Base-by-base conservation (phyloP, 2,113 vertebrate species). In the Gymnogyps californianus region DNA sequence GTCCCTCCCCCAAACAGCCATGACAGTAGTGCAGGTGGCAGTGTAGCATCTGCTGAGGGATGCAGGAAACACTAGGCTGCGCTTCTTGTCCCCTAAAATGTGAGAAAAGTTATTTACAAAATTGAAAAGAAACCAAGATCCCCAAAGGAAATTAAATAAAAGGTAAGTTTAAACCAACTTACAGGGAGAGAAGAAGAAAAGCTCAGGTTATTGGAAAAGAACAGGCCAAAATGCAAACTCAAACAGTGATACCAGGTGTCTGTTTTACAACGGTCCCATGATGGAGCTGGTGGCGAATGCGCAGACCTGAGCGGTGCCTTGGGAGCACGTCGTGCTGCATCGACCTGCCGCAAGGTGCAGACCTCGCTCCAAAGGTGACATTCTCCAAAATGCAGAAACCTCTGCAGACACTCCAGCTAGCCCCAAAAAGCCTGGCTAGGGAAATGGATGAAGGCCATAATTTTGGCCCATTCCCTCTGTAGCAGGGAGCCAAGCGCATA, bases 321-420 rank as follows among this genome's bases (percentile, higher is more conserved):
- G 51, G 34, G 46, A 46, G 7, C 2, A 2, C 32, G 67, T 76
- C 17, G 1, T 59, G 38, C 64, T 70, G 14, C 22, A 17, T 44
- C 5, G 2, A 5, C 13, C 16, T 69, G 40, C 21, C 6, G 4
- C 21, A 44, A 21, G 20, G 19, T 31, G 18, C 65, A 66, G 20
- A 77, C 28, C 20, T 84, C 0, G 0, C 25, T 86, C 49, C 52
- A 76, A 54, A 55, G 22, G 11, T 72, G 21, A 16, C 1, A 0
- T 26, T 61, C 7, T 84, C 55, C 66, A 64, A 85, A 81, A 38
- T 11, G 14, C 20, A 82, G 38, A 79, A 7, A 38, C 4, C 14
- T n/a, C 32, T 76, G 15, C 42, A 90, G 52, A 62, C 31, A 20
- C 9, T 66, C 11, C 42, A 75, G 8, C 26, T 62, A 21, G 6